Evolutionary conservation across 2,888 invertebrate genomes (phyloP), one percentile per base, ranked within the genome.

Genomic region (Apodemia hepburni): DNA sequence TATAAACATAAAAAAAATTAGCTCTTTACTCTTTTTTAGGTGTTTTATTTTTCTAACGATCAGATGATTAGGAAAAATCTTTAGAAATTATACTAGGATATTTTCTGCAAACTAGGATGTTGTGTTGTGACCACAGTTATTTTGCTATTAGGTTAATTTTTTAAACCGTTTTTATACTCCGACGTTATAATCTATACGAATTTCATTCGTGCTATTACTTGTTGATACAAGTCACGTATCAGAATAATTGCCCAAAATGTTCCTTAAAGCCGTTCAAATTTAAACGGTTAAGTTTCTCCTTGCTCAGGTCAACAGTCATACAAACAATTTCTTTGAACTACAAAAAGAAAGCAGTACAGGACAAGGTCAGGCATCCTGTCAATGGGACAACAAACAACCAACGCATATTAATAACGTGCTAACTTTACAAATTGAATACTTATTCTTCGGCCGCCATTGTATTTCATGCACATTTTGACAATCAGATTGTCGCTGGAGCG

Each of bases 351-450:
- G 81, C 66, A 68, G 67, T 27, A 45, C 42, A 59, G 66, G 75
- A 73, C 79, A 82, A 82, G 87, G 86, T 84, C 81, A 79, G 71
- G 74, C 74, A 72, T 79, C 75, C 78, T 74, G 80, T 73, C 79
- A 87, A 84, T 88, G 74, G 87, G 87, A 71, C 83, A 84, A 65
- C 70, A 45, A 75, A 76, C 75, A 71, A 60, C 69, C 60, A 71
- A 54, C 70, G 87, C 81, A 87, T 87, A 81, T 78, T 78, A 84
- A 85, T 76, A 64, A 61, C 45, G 61, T 61, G 65, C 65, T 47
- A 35, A 66, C 70, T 64, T 72, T 69, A 8, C 47, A 17, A 17
- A 59, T 67, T 62, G 61, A 59, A 68, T 67, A 68, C 70, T 65
- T 60, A 63, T 61, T 58, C 42, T 51, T 54, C 38, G 27, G 33